Base-by-base conservation (phyloP, 1,140 invertebrate genomes). In the Lutraria rhynchaena region DNA sequence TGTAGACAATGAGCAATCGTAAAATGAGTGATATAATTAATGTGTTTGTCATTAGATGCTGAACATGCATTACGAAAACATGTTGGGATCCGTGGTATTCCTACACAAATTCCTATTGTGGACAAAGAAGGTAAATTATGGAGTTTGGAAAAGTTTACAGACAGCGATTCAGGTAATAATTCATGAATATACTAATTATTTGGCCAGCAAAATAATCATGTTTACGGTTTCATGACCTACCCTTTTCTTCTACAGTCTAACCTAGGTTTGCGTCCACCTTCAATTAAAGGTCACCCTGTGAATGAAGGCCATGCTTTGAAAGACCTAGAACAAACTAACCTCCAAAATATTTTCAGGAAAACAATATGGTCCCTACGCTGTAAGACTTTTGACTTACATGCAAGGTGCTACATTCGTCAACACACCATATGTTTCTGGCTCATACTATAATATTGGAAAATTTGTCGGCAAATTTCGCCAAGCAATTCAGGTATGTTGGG, bases 311-410 rank as follows among this genome's bases (percentile, higher is more conserved):
- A n/a, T n/a, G n/a, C n/a, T n/a, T n/a, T n/a, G n/a, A n/a, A n/a
- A n/a, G n/a, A n/a, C n/a, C n/a, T n/a, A n/a, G n/a, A n/a, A n/a
- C n/a, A n/a, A n/a, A n/a, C n/a, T n/a, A n/a, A n/a, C n/a, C n/a
- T n/a, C n/a, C n/a, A n/a, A n/a, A n/a, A n/a, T n/a, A n/a, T n/a
- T n/a, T n/a, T 33, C 60, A 63, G 60, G 35, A 17, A 19, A 58
- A 24, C 29, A 70, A 5, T 41, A 44, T 61, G 82, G 82, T 27
- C 81, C 77, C 7, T 94, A 97, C 89, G 93, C 95, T 0, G 95
- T 97, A 0, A 93, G 95, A 41, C 92, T 98, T 1, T 87, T 97
- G 81, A 94, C 95, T 58, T 98, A 94, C 87, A 93, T 95, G 17
- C 94, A 95, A 0, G 97, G 97, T 0, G 93, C 94, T 63, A 92